A percentile compares a stretch with the other conserved stretches of the same genome.
phyloP scores from a whole-genome alignment of 2,113 vertebrate genomes.

The Tyrannus savana region DNA sequence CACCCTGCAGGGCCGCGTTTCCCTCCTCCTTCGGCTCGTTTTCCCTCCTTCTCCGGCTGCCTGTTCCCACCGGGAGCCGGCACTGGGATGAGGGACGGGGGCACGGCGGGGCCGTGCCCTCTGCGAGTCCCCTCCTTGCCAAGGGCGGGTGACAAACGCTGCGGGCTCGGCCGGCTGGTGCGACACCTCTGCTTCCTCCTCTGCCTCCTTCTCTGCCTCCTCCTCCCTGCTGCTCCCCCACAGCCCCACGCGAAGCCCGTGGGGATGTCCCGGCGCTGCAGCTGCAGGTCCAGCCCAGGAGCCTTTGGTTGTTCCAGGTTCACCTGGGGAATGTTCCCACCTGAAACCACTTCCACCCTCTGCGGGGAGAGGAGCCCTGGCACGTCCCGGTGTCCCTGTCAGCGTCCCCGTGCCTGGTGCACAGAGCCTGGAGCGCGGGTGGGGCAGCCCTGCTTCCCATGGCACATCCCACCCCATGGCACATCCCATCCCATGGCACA shows the following conservation, averaged over 20 bases:
- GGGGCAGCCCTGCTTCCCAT: neutral
- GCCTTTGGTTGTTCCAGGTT: neutral
- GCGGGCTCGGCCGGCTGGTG: neutral
- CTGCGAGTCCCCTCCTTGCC: neutral
- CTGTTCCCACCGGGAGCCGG: neutral
- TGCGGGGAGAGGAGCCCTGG: neutral
- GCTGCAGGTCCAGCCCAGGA: neutral
- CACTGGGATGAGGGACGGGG: neutral
- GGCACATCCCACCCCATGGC: neutral
- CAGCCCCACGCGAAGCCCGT: accelerated
- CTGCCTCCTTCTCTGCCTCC: neutral
- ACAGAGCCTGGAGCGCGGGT: neutral
- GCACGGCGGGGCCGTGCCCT: neutral
- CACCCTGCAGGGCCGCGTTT: neutral
- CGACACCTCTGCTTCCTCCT: neutral
- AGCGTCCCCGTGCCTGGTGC: neutral
- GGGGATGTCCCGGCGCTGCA: neutral
- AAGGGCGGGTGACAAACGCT: neutral
- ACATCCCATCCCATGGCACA: neutral
- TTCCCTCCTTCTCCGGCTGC: neutral
- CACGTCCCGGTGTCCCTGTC: neutral
- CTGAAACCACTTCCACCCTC: neutral
- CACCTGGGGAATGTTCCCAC: neutral
- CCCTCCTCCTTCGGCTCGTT: neutral
- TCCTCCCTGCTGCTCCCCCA: neutral